Evolutionary conservation across 2,888 invertebrate species (phyloP).

Genomic region (Slavum lentiscoides): DNA sequence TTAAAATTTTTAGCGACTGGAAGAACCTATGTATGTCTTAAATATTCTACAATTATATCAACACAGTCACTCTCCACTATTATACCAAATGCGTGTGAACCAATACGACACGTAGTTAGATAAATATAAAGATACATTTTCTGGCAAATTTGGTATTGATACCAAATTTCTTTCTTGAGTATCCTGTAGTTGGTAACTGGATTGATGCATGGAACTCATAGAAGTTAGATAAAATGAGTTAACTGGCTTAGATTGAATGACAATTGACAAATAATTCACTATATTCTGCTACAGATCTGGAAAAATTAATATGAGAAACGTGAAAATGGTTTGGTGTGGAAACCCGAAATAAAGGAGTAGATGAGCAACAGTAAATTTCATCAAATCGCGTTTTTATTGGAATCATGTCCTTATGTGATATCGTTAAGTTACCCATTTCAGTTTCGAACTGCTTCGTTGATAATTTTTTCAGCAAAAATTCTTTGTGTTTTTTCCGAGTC

Average conservation of each 20-base stretch:
- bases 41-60: constrained; percentile 52
- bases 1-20: constrained; percentile 55
- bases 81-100: constrained; percentile 54
- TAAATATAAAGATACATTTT: too few species aligned
- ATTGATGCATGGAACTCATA: too few species aligned
- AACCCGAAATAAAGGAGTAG: constrained; percentile 18
- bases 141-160: too few species aligned
- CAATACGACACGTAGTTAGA: constrained; percentile 32
- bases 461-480: constrained; percentile 55
- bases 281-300: too few species aligned
- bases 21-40: constrained; percentile 51
- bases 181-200: too few species aligned
- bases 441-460: constrained; percentile 54
- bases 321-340: constrained; percentile 21
- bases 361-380: constrained; percentile 25
- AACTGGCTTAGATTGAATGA: too few species aligned
- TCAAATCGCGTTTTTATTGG: constrained; percentile 23
- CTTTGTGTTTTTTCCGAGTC: constrained; percentile 49
- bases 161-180: too few species aligned
- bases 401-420: constrained; percentile 47
- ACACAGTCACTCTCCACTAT: constrained; percentile 42
- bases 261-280: too few species aligned
- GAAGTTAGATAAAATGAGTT: too few species aligned
- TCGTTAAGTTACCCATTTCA: constrained; percentile 44
- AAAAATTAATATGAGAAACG: not conserved